A percentile compares a stretch with the other conserved stretches of the same genome.
Conservation (phyloP, 2,113 vertebrate genomes). For the Lichenostomus cassidix region DNA sequence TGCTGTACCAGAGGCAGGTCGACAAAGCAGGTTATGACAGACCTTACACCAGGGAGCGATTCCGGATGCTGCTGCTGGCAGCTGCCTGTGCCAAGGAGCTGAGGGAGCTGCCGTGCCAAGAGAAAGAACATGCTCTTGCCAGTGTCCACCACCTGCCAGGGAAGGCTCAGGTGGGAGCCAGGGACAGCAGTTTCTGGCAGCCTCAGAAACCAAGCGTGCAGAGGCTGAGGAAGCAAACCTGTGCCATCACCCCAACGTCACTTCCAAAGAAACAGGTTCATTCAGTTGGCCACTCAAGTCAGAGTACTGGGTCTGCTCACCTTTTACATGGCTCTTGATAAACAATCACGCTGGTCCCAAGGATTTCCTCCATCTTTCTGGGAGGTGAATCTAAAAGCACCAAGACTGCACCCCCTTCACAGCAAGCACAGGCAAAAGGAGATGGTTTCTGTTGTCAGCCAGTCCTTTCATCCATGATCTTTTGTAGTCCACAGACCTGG, state of each 20-base stretch:
- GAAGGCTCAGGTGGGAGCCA: not conserved
- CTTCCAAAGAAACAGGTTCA: not conserved
- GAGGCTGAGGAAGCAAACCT: not conserved
- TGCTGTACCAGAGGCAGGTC: fast-evolving
- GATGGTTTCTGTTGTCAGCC: not conserved
- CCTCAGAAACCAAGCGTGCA: no score
- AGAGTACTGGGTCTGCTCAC: not conserved
- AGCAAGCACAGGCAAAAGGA: fast-evolving
- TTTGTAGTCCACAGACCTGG: not conserved
- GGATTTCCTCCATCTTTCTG: not conserved
- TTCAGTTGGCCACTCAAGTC: not conserved
- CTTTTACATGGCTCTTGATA: fast-evolving
- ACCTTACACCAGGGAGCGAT: not conserved
- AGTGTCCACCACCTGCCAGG: not conserved
- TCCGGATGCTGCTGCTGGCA: not conserved
- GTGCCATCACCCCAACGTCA: fast-evolving
- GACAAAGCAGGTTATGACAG: not conserved
- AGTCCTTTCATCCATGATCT: not conserved
- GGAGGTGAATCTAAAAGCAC: not conserved
- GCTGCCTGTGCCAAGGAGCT: not conserved
- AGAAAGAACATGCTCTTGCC: not conserved
- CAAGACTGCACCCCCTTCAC: fast-evolving
- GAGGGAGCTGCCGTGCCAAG: not conserved
- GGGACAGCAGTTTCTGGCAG: not conserved
- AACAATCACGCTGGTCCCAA: not conserved